Base-by-base conservation (phyloP, 2,113 vertebrate genomes). In the Corythornis madagascariensis region DNA sequence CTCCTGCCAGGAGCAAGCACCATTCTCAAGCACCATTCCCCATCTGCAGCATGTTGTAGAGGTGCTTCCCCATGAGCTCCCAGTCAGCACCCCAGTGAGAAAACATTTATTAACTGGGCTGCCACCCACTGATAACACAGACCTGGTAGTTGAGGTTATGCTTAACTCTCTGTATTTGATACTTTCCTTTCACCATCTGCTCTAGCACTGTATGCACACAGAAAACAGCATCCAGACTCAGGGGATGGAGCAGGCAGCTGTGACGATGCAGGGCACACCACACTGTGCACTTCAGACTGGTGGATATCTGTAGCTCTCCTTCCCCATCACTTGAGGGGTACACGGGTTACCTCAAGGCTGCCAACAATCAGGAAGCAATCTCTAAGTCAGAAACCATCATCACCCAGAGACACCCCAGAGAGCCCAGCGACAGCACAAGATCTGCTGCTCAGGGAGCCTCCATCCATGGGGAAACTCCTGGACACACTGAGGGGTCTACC, bases 91-190 rank as follows among this genome's bases (percentile, higher is more conserved):
- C 93, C 91, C 92, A 95, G 93, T 85, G 83, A 94, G 89, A 97
- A 96, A 96, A 95, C 97, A 98, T 96, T 99, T 96, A 99, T 99
- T 99, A 99, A 99, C 98, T 97, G 97, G 95, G 98, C 96, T 96
- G 97, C 98, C 97, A 98, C 96, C 97, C 98, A 98, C 98, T 98
- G 98, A 98, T 97, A 98, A 98, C 97, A 97, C 85, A 97, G 93
- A 95, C 86, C 97, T 84, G 90, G 98, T 98, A 98, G 97, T 69
- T 96, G 96, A 96, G 97, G 97, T 96, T 96, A 96, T 96, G 93
- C 97, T 98, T 98, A 98, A 98, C 97, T 95, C 64, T 33, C n/a
- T 95, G 33, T 82, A 87, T 96, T 74, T 93, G 89, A 83, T 72
- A 65, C 78, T 71, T 94, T 71, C 64, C 65, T 92, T 91, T 92